A percentile compares a stretch with the other conserved stretches of the same genome.
These are phyloP conservation scores for Melanotaenia maccullochi DNA, from an alignment of 2,797 vertebrate species.

Conservation along the genomic window DNA sequence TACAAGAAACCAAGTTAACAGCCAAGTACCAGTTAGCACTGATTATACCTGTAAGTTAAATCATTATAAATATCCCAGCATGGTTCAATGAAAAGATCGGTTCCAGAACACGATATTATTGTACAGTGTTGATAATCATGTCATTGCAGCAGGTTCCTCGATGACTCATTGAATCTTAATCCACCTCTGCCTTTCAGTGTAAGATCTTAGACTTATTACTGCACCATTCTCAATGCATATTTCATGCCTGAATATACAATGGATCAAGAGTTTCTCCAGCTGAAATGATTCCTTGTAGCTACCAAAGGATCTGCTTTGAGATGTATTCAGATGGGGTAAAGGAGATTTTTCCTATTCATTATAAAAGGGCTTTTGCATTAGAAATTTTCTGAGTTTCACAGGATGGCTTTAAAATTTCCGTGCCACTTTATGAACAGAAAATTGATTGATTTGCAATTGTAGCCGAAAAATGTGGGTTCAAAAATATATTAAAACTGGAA, in stretches of 20 bases:
- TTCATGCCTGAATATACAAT: conserved; percentile 54
- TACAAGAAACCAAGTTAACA: conserved; percentile 31
- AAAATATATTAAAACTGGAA: conserved; percentile 11
- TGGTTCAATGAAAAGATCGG: conserved; percentile 18
- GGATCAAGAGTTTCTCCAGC: conserved; percentile 35
- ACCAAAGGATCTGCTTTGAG: conserved; percentile 20
- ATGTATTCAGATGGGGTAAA: conserved; percentile 13
- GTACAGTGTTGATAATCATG: conserved; percentile 33
- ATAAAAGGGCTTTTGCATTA: conserved; percentile 6
- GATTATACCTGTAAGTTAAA: conserved; percentile 57
- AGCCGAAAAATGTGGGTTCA: neutral
- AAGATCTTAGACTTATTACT: conserved; percentile 47
- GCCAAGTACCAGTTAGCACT: conserved; percentile 31
- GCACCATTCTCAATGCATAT: conserved; percentile 59
- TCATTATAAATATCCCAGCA: conserved; percentile 33
- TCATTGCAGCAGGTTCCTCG: conserved; percentile 20
- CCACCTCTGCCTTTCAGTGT: conserved; percentile 65
- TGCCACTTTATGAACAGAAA: conserved; percentile 4
- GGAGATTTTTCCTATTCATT: neutral
- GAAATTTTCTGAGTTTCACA: conserved; percentile 21
- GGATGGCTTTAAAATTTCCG: conserved; percentile 9
- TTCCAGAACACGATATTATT: conserved; percentile 28
- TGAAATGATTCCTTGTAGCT: conserved; percentile 35
- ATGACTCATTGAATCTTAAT: conserved; percentile 53
- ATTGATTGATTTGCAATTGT: conserved; percentile 5